Evolutionary conservation across 2,888 invertebrate genomes (phyloP).

Genomic region (Papilio elwesi): DNA sequence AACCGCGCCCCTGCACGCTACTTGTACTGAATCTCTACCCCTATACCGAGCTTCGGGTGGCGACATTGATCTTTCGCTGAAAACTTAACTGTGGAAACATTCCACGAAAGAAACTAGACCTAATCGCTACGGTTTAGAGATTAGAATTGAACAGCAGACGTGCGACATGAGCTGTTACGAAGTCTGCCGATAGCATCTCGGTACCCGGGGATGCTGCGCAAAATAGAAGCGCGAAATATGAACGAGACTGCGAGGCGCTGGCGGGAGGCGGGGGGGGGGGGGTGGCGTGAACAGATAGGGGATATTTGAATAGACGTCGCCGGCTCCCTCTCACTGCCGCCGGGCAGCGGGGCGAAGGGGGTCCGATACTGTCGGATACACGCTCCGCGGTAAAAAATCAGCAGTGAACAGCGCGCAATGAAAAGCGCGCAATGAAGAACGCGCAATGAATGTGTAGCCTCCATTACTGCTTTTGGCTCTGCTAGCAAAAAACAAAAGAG

Average conservation of each 20-base stretch:
- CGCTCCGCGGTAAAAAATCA: conserved; percentile 74
- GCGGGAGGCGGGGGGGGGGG: conserved; percentile 75
- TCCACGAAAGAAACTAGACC: conserved; percentile 47
- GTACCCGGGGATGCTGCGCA: conserved; percentile 85
- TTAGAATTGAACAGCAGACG: conserved; percentile 46
- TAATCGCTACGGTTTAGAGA: conserved; percentile 46
- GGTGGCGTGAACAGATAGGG: conserved; percentile 80
- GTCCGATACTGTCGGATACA: conserved; percentile 82
- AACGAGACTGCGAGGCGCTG: conserved; percentile 84
- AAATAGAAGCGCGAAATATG: conserved; percentile 84
- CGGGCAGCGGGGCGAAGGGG: conserved; percentile 56
- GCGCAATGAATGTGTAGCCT: conserved; percentile 77
- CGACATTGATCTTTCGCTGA: conserved; percentile 52
- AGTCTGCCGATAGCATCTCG: conserved; percentile 80
- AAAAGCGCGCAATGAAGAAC: conserved; percentile 74
- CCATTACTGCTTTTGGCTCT: conserved; percentile 67
- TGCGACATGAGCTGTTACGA: conserved; percentile 62
- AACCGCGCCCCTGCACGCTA: conserved; percentile 84
- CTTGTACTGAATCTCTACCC: conserved; percentile 84
- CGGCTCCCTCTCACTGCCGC: conserved; percentile 68
- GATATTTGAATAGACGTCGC: conserved; percentile 81
- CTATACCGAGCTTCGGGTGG: conserved; percentile 81
- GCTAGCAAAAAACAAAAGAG: conserved; percentile 70
- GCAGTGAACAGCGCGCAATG: conserved; percentile 74
- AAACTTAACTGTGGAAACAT: conserved; percentile 51